Conservation (phyloP, 2,888 invertebrate species). For the Apodemia hepburni region DNA sequence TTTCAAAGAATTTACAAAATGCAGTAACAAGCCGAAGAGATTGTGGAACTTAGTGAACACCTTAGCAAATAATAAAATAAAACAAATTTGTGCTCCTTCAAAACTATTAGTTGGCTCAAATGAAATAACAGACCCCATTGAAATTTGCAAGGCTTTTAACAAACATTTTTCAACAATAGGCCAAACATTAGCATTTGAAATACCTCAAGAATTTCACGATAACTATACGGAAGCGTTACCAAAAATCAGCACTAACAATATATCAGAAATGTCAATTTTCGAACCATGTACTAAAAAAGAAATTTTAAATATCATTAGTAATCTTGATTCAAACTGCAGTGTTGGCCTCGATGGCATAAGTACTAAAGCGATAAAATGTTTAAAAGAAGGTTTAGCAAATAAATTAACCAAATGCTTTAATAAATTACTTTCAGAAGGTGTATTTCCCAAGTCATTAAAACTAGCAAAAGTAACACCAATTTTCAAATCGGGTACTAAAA, state of each 20-base stretch:
- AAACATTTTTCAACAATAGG: neutral
- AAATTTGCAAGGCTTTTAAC: neutral
- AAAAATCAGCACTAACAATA: neutral
- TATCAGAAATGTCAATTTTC: neutral
- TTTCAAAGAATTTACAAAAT: neutral
- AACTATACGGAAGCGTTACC: neutral
- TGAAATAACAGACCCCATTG: neutral
- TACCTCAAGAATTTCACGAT: neutral
- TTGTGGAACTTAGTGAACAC: neutral
- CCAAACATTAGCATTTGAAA: neutral
- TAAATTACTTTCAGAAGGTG: neutral
- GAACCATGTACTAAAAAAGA: neutral
- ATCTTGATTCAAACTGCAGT: slow-evolving; percentile 8
- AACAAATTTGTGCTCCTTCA: neutral
- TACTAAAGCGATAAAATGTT: neutral
- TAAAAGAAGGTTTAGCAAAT: neutral
- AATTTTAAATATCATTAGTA: neutral
- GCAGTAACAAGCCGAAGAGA: neutral
- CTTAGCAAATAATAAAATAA: neutral
- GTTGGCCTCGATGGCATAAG: neutral
- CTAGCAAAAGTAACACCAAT: neutral
- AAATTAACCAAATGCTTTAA: neutral
- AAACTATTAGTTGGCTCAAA: neutral
- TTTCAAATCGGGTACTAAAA: neutral
- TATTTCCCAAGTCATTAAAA: neutral